phyloP scores from a whole-genome alignment of 2,113 vertebrate species.

The Lepidothrix coronata region DNA sequence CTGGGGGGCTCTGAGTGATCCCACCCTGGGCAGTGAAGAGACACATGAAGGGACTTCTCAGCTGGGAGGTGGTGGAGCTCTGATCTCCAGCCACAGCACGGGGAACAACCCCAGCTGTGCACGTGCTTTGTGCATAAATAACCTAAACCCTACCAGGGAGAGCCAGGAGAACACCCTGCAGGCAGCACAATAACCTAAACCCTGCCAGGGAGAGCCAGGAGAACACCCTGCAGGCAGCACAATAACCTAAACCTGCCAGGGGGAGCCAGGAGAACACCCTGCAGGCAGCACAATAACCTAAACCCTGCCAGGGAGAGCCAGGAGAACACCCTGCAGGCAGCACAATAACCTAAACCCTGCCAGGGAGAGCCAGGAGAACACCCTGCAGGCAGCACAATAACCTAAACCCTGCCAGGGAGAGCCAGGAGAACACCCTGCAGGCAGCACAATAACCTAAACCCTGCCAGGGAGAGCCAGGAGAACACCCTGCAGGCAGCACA shows the following conservation, averaged over 20 bases:
- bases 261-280: background rate
- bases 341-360: background rate
- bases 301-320: background rate
- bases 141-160: background rate
- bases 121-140: background rate
- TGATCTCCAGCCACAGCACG: background rate
- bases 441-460: background rate
- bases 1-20: background rate
- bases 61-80: background rate
- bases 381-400: background rate
- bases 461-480: background rate
- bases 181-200: background rate
- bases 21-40: background rate
- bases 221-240: background rate
- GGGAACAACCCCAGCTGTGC: background rate
- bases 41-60: background rate
- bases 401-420: background rate
- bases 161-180: background rate
- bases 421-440: background rate
- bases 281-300: background rate
- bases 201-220: background rate
- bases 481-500: background rate
- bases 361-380: background rate
- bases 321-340: background rate
- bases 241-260: background rate